Evolutionary conservation across 2,888 invertebrate species (phyloP).

Genomic region (Trachelus tabidus): DNA sequence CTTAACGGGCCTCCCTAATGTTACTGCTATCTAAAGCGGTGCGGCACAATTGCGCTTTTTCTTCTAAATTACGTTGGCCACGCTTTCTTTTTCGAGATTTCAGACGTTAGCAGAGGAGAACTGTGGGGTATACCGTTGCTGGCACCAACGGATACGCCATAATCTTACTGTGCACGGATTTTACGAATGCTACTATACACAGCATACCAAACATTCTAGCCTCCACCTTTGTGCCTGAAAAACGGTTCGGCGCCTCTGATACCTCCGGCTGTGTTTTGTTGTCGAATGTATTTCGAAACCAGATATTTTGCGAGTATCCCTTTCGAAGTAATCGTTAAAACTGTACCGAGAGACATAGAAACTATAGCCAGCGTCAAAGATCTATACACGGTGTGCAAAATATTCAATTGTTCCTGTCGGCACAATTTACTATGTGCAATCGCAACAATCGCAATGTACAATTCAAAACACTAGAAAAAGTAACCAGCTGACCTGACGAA

Average conservation of each 20-base stretch:
- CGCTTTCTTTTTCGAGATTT: neutral
- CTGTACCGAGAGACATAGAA: neutral
- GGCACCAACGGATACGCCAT: neutral
- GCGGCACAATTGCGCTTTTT: slow-evolving; percentile 1
- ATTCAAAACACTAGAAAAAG: slow-evolving; percentile 13
- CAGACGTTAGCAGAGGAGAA: neutral
- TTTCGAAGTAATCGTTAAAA: neutral
- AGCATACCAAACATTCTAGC: neutral
- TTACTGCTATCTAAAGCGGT: slow-evolving; percentile 7
- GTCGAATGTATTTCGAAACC: neutral
- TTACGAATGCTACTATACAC: neutral
- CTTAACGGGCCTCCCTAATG: slow-evolving; percentile 16
- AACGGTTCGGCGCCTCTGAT: neutral
- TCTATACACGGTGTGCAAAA: neutral
- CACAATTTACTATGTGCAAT: neutral
- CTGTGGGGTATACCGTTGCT: neutral
- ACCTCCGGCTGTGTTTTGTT: neutral
- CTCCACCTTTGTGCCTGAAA: neutral
- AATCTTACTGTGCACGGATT: neutral
- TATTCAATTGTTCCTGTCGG: neutral
- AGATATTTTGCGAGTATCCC: neutral
- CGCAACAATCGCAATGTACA: neutral
- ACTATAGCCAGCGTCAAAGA: neutral
- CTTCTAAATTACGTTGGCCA: slow-evolving; percentile 5
- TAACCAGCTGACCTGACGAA: slow-evolving; percentile 40